A percentile compares a stretch with the other conserved stretches of the same genome.
phyloP scores from a whole-genome alignment of 2,797 vertebrate species.

The Brachymystax lenok region DNA sequence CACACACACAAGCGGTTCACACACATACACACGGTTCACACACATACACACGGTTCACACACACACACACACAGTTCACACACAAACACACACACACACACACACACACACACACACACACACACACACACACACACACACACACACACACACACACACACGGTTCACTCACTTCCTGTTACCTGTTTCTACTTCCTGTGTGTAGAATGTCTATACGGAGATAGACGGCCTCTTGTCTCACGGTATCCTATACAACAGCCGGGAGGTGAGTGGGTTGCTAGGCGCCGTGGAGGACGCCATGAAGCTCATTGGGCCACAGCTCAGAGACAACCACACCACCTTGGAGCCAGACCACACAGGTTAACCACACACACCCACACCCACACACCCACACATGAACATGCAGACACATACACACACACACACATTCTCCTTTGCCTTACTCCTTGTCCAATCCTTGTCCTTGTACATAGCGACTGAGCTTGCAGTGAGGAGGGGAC shows the following conservation, averaged over 20 bases:
- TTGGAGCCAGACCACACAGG: slow-evolving; percentile 54
- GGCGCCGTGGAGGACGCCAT: slow-evolving; percentile 58
- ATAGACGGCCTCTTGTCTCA: slow-evolving; percentile 18
- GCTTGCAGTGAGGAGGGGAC: slow-evolving; percentile 58
- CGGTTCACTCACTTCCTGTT: not conserved
- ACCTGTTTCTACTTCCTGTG: slow-evolving; percentile 5
- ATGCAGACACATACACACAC: not conserved
- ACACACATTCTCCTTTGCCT: not conserved
- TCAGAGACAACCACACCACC: slow-evolving; percentile 47
- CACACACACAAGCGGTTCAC: not conserved
- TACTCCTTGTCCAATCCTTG: not conserved
- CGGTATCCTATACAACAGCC: not conserved
- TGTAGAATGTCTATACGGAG: slow-evolving; percentile 59
- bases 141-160: too few relatives aligned
- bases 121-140: too few relatives aligned
- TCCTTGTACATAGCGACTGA: slow-evolving; percentile 52
- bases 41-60: too few relatives aligned
- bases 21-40: not conserved
- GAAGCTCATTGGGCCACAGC: slow-evolving; percentile 66
- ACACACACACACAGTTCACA: too few relatives aligned
- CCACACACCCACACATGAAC: not conserved
- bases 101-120: not conserved
- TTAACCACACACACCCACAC: not conserved
- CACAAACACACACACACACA: not conserved
- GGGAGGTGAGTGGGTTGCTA: slow-evolving; percentile 54